Evolutionary conservation across 1,140 invertebrate species (phyloP), one percentile per base, ranked within the genome.

Genomic region (Hesperophylax magnus): DNA sequence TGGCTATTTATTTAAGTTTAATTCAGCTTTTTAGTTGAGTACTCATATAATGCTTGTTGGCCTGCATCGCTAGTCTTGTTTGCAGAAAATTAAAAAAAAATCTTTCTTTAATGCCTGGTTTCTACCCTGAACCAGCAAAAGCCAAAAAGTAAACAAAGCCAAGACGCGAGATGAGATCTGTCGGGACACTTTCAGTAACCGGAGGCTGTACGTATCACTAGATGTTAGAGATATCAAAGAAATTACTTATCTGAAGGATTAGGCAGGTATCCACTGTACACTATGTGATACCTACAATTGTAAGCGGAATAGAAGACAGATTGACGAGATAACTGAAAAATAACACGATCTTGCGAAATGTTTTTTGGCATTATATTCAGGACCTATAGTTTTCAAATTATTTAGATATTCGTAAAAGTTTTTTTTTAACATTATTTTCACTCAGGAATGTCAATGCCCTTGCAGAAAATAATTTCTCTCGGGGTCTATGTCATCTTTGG

Each of bases 81-180:
- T n/a, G n/a, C n/a, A n/a, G n/a, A n/a, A n/a, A n/a, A n/a, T n/a
- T n/a, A n/a, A n/a, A n/a, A n/a, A n/a, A n/a, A n/a, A n/a, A n/a
- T n/a, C n/a, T n/a, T n/a, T n/a, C n/a, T n/a, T n/a, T n/a, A 47
- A 47, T 14, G 2, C 11, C 11, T 8, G 8, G 18, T 1, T 71
- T 20, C 24, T 20, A 22, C n/a, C 20, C 20, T 58, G 56, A 8
- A 18, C 15, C 54, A 8, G n/a, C 20, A 20, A 20, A 71, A 67
- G 63, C 9, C n/a, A 67, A 67, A 65, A 65, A 65, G 61, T 69
- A 47, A 47, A 22, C 15, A 52, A 71, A 71, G 34, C 34, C 8
- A 71, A 71, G 34, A 18, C 34, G 18, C 67, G 67, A 71, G n/a
- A 71, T 52, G 67, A 71, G 22, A 71, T 71, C 67, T 52, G n/a